phyloP scores from a whole-genome alignment of 2,888 invertebrate genomes.

The Amiota mariae region DNA sequence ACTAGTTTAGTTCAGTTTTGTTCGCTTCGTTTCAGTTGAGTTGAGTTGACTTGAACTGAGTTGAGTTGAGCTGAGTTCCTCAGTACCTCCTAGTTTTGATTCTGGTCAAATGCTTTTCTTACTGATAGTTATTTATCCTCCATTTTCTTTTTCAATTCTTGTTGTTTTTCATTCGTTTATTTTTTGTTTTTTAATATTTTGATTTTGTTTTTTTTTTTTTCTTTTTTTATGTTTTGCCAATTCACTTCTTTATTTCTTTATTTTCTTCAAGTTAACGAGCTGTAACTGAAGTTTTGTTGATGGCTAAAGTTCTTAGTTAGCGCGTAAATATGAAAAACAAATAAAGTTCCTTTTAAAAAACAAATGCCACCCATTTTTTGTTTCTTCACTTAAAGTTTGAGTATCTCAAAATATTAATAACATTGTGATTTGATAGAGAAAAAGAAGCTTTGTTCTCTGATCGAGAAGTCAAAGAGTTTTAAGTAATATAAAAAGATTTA shows the following conservation, averaged over 20 bases:
- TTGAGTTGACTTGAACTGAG: constrained; percentile 9
- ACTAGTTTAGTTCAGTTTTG: constrained; percentile 5
- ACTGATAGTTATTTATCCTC: neutral
- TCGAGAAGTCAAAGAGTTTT: no score
- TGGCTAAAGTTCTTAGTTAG: constrained; percentile 58
- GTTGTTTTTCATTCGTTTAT: neutral
- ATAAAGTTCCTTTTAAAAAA: constrained; percentile 50
- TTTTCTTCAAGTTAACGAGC: constrained; percentile 17
- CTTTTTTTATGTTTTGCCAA: neutral
- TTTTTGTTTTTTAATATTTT: constrained; percentile 48
- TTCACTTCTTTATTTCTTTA: constrained; percentile 44
- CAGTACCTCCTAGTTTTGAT: constrained; percentile 51
- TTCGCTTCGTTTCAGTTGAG: constrained; percentile 14
- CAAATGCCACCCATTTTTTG: no score
- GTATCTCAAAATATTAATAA: no score
- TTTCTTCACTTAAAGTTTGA: no score
- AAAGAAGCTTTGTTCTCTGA: no score
- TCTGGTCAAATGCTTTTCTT: constrained; percentile 53
- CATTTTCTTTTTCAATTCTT: neutral
- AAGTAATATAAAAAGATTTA: no score
- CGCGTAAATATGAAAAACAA: constrained; percentile 56
- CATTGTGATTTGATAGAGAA: no score
- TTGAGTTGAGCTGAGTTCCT: constrained; percentile 7
- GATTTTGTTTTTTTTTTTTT: neutral
- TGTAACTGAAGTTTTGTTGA: constrained; percentile 60